Base-by-base conservation (phyloP, 1,140 invertebrate species). In the Dreissena rostriformis region DNA sequence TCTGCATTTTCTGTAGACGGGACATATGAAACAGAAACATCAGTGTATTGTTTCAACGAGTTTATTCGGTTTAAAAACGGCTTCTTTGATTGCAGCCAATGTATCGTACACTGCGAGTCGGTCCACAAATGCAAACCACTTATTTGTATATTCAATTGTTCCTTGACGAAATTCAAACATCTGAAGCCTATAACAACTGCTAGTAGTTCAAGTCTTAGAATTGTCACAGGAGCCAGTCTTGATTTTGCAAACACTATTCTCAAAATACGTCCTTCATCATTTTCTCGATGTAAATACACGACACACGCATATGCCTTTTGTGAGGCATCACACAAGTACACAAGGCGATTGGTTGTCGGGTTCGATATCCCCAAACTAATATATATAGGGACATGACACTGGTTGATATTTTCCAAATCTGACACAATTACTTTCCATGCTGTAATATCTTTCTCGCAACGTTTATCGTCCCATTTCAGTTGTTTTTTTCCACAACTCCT, bases 401-500 rank as follows among this genome's bases (percentile, higher is more conserved):
- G 12, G 12, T 12, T 14, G 12, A 57, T 19, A 57, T 57, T 57
- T 57, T 57, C 19, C 19, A 57, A 19, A 19, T 57, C 19, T 57
- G 12, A 19, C 19, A 14, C 53, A 57, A 57, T 57, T 14, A 14
- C 12, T 57, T 57, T 57, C 53, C 53, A 57, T 19, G 12, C 53
- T 57, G 12, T 19, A 14, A 28, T 61, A 22, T 75, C 73, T 75
- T 55, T 28, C 11, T 70, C 29, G 22, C 11, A n/a, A 8, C 75
- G 22, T 52, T 22, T 4, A 19, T 82, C 80, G 65, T 82, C 72
- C 63, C 80, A 82, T 7, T 82, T 70, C 4, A 82, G n/a, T 12
- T 24, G 28, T 63, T 67, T 82, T 82, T 11, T 66, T 75, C 80
- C 80, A 82, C 7, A 82, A 49, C n/a, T 39, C 12, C 49, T 82